Base-by-base conservation (phyloP, 2,888 invertebrate species). In the Cotesia congregata region DNA sequence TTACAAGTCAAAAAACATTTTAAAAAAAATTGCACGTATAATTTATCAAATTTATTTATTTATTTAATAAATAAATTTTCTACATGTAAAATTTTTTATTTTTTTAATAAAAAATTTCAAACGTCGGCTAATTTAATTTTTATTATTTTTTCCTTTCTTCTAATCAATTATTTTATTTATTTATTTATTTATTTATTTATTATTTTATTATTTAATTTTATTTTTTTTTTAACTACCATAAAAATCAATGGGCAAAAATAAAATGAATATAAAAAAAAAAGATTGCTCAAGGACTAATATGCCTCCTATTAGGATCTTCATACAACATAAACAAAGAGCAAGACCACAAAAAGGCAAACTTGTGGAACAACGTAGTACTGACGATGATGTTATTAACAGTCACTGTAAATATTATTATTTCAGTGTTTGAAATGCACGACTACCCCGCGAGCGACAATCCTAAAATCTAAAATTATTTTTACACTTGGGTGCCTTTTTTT, bases 301-400 rank as follows among this genome's bases (percentile, higher is more conserved):
- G 92, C 77, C 90, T 93, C 67, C 85, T 93, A 67, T 90, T 94
- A 79, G 92, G 93, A 82, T 90, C 91, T 71, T 90, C 91, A 79
- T 90, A 92, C 84, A 91, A 94, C 88, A 92, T 94, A 82, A 94
- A 94, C 88, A 91, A 92, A 79, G 90, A 91, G 78, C 90, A 90
- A 12, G 91, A 93, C 78, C 92, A 92, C 70, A 90, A 90, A n/a
- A 91, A 89, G 79, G 93, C 93, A 0, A 92, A 93, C 81, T 86
- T 91, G 72, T 89, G 93, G 78, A 94, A 94, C 86, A 93, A 94
- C 83, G 86, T 91, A 12, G 91, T 92, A 80, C 88, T 94, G 71
- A 88, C 90, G 38, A 89, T 93, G 79, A 93, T 93, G 90, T 88
- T 92, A 41, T 77, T 93, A 6, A 91, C 93, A 78, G 92, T 93